phyloP scores from a whole-genome alignment of 2,888 invertebrate genomes.

The Campoplex nolae region DNA sequence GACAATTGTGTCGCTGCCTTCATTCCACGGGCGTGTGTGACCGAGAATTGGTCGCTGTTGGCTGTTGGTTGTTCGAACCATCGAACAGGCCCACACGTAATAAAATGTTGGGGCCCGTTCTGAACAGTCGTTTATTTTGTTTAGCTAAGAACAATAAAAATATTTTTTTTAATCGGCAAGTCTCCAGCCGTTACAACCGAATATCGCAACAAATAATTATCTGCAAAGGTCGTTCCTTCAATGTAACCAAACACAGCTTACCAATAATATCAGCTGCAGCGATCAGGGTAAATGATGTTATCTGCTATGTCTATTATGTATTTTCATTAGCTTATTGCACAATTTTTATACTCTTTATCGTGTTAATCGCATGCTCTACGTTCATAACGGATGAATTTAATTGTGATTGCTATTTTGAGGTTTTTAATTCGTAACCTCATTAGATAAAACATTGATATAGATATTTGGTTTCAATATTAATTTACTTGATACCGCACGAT shows the following conservation, averaged over 20 bases:
- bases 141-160: conserved; percentile 63
- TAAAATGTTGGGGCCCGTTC: conserved; percentile 73
- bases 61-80: conserved; percentile 13
- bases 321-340: conserved; percentile 25
- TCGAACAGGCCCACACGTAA: conserved; percentile 35
- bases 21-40: neutral
- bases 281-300: conserved; percentile 67
- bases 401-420: neutral
- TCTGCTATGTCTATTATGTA: neutral
- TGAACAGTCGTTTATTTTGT: conserved; percentile 70
- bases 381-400: neutral
- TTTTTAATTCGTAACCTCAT: neutral
- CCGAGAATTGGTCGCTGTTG: conserved; percentile 13
- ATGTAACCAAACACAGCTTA: conserved; percentile 60
- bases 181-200: conserved; percentile 59
- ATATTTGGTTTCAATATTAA: neutral
- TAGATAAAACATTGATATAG: neutral
- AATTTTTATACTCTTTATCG: neutral
- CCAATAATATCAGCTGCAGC: conserved; percentile 55
- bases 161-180: conserved; percentile 67
- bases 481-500: neutral
- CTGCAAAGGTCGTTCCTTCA: conserved; percentile 64
- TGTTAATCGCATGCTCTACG: neutral
- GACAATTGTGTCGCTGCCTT: neutral
- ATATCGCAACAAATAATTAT: conserved; percentile 65